Evolutionary conservation across 23 tunicate species (phyloP).

Genomic region (Styela plicata): DNA sequence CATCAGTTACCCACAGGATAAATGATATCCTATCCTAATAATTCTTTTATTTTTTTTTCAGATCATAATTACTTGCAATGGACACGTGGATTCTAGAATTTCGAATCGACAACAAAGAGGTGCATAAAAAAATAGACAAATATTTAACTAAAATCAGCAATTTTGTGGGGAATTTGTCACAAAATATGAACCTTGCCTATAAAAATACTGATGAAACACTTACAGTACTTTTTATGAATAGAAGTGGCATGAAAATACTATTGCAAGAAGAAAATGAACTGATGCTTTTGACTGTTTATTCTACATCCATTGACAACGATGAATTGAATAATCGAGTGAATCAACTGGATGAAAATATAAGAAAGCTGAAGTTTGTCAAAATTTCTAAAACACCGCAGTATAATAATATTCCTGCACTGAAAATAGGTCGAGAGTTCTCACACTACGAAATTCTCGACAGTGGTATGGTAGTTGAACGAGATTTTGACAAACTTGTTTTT

Average conservation of each 20-base stretch:
- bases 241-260: neutral
- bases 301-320: neutral
- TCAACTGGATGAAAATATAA: neutral
- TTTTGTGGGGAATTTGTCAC: neutral
- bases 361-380: neutral
- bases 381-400: neutral
- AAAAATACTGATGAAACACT: neutral
- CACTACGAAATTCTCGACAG: slow-evolving; percentile 20
- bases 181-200: too few species aligned
- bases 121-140: neutral
- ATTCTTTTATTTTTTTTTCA: neutral
- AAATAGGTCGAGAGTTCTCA: slow-evolving; percentile 37
- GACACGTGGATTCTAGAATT: neutral
- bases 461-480: slow-evolving; percentile 54
- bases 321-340: neutral
- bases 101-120: neutral
- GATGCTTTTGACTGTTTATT: neutral
- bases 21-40: neutral
- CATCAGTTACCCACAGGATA: neutral
- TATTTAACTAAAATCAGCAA: too few species aligned
- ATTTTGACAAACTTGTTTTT: slow-evolving; percentile 67
- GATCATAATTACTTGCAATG: neutral
- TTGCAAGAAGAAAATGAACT: neutral
- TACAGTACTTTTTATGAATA: neutral
- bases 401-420: slow-evolving; percentile 33